Conservation (phyloP, 2,888 invertebrate genomes). For the Cabera pusaria region DNA sequence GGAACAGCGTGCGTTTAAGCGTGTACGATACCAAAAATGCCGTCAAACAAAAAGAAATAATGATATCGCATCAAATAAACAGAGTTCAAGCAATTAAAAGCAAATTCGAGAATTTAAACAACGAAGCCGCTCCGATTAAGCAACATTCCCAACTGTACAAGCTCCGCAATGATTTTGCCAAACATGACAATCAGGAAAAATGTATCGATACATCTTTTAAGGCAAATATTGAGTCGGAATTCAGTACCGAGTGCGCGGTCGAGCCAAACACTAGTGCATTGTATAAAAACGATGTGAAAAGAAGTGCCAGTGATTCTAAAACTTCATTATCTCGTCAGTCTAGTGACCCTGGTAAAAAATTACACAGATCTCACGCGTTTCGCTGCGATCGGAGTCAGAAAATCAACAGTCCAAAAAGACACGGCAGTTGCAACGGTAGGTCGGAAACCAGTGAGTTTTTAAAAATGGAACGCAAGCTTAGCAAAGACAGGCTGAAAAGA, state of each 20-base stretch:
- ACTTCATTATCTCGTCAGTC: constrained; percentile 64
- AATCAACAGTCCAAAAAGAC: constrained; percentile 54
- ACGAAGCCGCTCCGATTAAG: constrained; percentile 50
- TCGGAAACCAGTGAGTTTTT: constrained; percentile 54
- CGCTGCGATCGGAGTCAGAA: constrained; percentile 78
- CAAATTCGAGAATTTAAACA: constrained; percentile 83
- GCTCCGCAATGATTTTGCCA: constrained; percentile 36
- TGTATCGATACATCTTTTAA: constrained; percentile 21
- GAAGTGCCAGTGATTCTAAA: constrained; percentile 54
- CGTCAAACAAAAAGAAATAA: constrained; percentile 59
- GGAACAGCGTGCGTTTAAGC: too few relatives aligned
- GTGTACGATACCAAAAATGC: constrained; percentile 49
- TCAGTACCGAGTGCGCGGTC: constrained; percentile 40
- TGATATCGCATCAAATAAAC: constrained; percentile 74
- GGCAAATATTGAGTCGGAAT: constrained; percentile 40
- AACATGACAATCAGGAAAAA: constrained; percentile 30
- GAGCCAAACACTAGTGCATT: constrained; percentile 68
- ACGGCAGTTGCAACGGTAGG: constrained; percentile 66
- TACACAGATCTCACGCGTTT: constrained; percentile 84
- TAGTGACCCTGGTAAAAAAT: constrained; percentile 79
- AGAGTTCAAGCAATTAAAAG: constrained; percentile 86
- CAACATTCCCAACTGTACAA: constrained; percentile 40
- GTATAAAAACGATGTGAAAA: constrained; percentile 62
- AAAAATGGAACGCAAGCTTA: constrained; percentile 66
- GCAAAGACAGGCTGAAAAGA: constrained; percentile 65